phyloP scores from a whole-genome alignment of 2,797 vertebrate genomes.

The Sciurus carolinensis region DNA sequence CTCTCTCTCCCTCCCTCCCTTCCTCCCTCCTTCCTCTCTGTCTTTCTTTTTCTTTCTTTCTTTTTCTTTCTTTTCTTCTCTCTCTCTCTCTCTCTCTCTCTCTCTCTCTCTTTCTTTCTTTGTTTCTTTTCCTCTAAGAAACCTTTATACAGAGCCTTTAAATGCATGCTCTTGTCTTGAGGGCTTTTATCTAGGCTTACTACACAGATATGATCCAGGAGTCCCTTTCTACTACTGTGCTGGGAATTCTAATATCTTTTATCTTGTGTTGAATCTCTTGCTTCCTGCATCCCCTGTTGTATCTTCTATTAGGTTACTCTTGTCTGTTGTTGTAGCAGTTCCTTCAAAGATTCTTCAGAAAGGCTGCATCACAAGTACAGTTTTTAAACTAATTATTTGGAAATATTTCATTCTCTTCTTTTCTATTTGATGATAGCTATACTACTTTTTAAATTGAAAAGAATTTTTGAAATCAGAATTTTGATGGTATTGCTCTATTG shows the following conservation, averaged over 20 bases:
- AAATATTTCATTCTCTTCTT: not conserved
- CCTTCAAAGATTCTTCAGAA: not conserved
- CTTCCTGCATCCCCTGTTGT: not conserved
- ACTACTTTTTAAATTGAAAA: conserved; percentile 22
- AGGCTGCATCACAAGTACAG: not conserved
- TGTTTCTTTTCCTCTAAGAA: not conserved
- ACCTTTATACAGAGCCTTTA: not conserved
- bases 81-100: too few relatives aligned
- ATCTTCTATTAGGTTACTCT: not conserved
- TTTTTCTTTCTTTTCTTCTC: too few relatives aligned
- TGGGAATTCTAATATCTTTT: not conserved
- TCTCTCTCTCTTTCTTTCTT: too few relatives aligned
- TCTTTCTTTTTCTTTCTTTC: too few relatives aligned
- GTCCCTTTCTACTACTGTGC: not conserved
- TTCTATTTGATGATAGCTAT: not conserved
- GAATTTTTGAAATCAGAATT: conserved; percentile 19
- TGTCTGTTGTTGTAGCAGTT: not conserved
- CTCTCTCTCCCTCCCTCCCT: not conserved
- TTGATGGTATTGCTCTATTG: not conserved
- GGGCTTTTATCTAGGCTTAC: not conserved
- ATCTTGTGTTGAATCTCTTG: not conserved
- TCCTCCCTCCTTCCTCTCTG: too few relatives aligned
- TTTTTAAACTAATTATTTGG: conserved; percentile 9
- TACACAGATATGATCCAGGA: not conserved
- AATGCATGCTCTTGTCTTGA: not conserved